These are phyloP conservation scores for Vicugna pacos DNA, from an alignment of 2,113 vertebrate species.

Conservation along the genomic window DNA sequence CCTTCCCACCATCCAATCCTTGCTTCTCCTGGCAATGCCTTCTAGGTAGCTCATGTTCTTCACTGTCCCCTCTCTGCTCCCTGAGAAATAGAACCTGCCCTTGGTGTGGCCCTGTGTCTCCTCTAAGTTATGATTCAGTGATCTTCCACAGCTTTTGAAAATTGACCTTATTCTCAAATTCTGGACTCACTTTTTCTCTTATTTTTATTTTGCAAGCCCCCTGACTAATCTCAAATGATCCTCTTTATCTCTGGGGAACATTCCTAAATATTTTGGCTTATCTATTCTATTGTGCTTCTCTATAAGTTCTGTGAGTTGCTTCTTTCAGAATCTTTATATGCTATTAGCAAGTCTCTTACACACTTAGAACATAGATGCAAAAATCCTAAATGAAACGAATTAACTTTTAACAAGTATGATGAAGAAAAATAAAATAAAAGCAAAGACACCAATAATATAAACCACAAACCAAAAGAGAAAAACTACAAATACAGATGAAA, in stretches of 20 bases:
- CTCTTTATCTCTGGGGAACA: neutral
- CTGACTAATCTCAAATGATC: neutral
- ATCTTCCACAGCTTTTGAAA: neutral
- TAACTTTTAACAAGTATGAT: neutral
- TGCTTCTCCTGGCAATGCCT: neutral
- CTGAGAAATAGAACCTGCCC: neutral
- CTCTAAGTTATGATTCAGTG: neutral
- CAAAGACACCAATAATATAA: neutral
- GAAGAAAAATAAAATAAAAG: constrained; percentile 26
- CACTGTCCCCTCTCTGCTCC: neutral
- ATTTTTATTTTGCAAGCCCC: constrained; percentile 34
- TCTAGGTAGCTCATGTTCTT: neutral
- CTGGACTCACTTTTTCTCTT: neutral
- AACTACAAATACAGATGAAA: neutral
- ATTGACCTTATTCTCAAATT: constrained; percentile 10
- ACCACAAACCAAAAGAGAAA: neutral
- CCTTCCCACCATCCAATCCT: neutral
- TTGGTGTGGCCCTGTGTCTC: neutral
- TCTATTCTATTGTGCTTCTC: neutral
- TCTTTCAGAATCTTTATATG: constrained; percentile 26
- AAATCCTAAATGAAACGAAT: constrained; percentile 21
- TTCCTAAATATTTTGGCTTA: constrained; percentile 9
- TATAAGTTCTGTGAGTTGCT: neutral
- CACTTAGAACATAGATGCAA: neutral
- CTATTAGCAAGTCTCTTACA: neutral